Percentiles rank a stretch among this genome's conserved stretches.
Conservation (phyloP, 2,888 invertebrate species). For the Mantis religiosa region DNA sequence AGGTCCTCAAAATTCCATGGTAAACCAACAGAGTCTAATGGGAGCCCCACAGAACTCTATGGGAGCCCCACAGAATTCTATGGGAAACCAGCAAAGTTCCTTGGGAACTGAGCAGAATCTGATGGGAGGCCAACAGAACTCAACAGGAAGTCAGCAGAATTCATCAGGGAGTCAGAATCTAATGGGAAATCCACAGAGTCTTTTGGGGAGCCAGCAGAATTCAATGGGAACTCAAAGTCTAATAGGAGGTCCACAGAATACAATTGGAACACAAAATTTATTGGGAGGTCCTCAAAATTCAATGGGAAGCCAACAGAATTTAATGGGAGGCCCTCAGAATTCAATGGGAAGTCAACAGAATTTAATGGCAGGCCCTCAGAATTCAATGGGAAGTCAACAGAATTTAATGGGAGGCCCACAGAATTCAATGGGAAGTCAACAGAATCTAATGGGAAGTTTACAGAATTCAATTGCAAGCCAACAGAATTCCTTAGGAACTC, state of each 20-base stretch:
- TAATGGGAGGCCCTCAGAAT: neutral
- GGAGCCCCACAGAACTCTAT: neutral
- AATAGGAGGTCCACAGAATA: neutral
- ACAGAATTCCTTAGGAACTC: neutral
- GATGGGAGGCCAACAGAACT: neutral
- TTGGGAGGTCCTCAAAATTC: constrained; percentile 8
- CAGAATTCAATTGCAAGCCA: neutral
- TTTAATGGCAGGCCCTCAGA: neutral
- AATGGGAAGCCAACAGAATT: neutral
- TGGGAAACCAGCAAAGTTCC: neutral
- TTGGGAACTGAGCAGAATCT: neutral
- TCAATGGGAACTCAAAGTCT: neutral
- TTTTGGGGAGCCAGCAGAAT: neutral
- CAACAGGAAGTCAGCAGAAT: constrained; percentile 4
- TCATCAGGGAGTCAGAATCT: neutral
- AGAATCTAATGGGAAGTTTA: neutral
- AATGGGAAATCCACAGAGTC: neutral
- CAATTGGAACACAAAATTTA: neutral
- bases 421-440: neutral
- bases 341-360: neutral
- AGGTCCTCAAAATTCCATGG: neutral
- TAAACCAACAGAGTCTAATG: neutral
- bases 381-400: constrained; percentile 4
- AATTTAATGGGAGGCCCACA: neutral
- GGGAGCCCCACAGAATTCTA: neutral